phyloP scores from a whole-genome alignment of 2,113 vertebrate species.

The Prionailurus viverrinus region DNA sequence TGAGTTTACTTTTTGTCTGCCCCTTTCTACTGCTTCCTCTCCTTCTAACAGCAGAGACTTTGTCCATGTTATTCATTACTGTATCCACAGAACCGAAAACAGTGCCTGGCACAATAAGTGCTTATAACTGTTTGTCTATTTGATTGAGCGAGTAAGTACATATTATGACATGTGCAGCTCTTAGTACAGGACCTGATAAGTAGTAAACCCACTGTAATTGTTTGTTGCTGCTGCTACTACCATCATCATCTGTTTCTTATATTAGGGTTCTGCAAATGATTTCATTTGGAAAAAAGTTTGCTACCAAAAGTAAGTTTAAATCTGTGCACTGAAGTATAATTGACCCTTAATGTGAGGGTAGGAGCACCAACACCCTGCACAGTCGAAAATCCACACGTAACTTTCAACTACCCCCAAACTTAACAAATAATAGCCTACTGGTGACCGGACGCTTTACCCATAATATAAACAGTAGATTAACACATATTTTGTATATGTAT shows the following conservation, averaged over 20 bases:
- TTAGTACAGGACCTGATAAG: background rate
- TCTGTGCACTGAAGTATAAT: background rate
- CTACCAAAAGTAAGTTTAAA: background rate
- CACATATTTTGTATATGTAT: background rate
- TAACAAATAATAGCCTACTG: background rate
- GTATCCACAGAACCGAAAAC: background rate
- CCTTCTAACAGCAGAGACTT: background rate
- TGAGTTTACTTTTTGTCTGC: background rate
- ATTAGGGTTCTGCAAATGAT: background rate
- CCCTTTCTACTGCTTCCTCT: background rate
- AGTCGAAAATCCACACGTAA: background rate
- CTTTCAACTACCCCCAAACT: background rate
- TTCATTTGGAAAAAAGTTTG: background rate
- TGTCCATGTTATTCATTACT: background rate
- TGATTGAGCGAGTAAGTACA: background rate
- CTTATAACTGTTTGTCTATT: background rate
- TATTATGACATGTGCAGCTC: background rate
- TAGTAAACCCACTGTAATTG: background rate
- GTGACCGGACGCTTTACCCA: background rate
- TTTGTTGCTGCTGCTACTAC: background rate
- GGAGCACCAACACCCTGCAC: background rate
- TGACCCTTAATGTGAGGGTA: background rate
- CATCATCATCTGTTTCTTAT: background rate
- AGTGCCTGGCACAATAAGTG: background rate
- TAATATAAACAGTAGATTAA: background rate